Conservation (phyloP, 64 coral and sea anemone genomes). For the Astreopora myriophthalma region DNA sequence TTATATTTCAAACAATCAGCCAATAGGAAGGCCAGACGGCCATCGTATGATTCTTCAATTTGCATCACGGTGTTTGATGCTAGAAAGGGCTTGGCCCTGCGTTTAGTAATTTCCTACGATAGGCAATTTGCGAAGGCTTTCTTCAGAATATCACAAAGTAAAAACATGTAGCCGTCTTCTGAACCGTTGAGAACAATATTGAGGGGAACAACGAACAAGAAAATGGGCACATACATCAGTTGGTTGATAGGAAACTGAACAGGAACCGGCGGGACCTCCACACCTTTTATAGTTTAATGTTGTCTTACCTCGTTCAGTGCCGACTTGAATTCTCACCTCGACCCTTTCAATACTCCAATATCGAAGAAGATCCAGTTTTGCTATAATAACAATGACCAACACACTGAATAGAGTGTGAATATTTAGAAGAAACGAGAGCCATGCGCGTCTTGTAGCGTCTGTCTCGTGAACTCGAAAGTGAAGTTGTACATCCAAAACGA, state of each 20-base stretch:
- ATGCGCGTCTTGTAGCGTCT: not conserved
- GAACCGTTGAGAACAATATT: not conserved
- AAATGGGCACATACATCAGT: no score
- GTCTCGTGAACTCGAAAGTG: slow-evolving; percentile 1
- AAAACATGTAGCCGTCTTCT: not conserved
- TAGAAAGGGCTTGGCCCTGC: slow-evolving; percentile 16
- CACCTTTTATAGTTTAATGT: not conserved
- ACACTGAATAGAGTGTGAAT: slow-evolving; percentile 28
- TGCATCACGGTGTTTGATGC: not conserved
- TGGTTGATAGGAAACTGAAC: not conserved
- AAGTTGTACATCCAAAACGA: slow-evolving; percentile 28
- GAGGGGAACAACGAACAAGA: not conserved
- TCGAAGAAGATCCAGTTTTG: slow-evolving; percentile 27
- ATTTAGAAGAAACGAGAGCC: slow-evolving; percentile 22
- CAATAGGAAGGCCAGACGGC: not conserved
- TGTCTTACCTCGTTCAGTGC: not conserved
- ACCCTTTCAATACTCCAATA: slow-evolving; percentile 2
- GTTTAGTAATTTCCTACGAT: not conserved
- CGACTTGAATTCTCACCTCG: slow-evolving; percentile 16
- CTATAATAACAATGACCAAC: not conserved
- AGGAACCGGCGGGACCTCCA: not conserved
- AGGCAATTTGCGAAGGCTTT: not conserved
- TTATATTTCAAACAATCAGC: not conserved
- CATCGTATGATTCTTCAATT: slow-evolving; percentile 38
- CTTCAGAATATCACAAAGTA: not conserved